These are phyloP conservation scores for Petroica traversi DNA, from an alignment of 2,113 vertebrate species.

Conservation along the genomic window DNA sequence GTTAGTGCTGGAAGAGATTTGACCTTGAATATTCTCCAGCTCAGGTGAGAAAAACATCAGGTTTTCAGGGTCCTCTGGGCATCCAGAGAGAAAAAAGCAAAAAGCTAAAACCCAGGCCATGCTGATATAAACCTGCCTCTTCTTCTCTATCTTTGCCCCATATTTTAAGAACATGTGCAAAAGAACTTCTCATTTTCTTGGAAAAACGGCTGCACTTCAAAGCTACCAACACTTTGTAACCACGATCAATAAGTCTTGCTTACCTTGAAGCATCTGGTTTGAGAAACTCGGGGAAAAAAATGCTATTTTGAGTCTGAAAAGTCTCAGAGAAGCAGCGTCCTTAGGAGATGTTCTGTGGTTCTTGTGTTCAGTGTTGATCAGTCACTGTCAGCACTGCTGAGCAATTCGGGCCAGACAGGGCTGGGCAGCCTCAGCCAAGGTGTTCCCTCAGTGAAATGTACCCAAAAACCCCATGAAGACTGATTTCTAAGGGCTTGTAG, in stretches of 20 bases:
- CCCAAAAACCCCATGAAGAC: background rate
- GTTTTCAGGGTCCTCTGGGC: background rate
- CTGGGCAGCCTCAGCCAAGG: background rate
- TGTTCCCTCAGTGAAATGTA: fast-evolving
- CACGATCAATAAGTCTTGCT: fast-evolving
- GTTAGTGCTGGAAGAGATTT: background rate
- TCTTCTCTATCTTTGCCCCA: fast-evolving
- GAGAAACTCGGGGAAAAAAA: background rate
- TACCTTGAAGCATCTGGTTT: background rate
- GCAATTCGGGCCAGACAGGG: background rate
- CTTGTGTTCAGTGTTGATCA: background rate
- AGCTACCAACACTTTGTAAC: background rate
- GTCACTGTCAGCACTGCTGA: background rate
- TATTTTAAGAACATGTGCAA: background rate
- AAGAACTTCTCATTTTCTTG: background rate
- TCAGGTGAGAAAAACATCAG: background rate
- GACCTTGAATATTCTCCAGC: background rate
- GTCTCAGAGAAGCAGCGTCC: background rate
- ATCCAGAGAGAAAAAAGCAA: background rate
- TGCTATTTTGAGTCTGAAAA: background rate
- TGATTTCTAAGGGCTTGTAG: background rate
- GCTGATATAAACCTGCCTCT: background rate
- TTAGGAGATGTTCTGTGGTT: background rate
- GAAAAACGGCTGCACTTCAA: background rate
- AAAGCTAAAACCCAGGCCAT: background rate